Percentiles rank a stretch among this genome's conserved stretches.
These are phyloP conservation scores for Thalassophryne amazonica DNA, from an alignment of 2,797 vertebrate genomes.

Conservation along the genomic window DNA sequence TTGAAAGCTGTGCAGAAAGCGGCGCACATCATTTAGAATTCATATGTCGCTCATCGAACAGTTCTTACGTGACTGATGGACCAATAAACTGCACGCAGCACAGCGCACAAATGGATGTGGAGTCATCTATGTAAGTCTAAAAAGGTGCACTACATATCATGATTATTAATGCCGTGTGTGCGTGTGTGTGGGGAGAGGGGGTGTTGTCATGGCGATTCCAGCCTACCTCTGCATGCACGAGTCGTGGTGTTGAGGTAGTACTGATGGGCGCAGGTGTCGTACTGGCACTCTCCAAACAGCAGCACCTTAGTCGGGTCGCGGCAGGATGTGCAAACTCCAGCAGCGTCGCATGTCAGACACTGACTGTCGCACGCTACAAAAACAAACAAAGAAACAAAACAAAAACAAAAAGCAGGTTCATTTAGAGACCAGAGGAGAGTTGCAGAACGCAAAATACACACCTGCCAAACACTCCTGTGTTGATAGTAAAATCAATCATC, in stretches of 20 bases:
- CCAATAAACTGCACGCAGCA: slow-evolving; percentile 22
- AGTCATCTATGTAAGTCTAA: slow-evolving; percentile 42
- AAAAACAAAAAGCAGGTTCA: background rate
- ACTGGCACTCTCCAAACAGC: slow-evolving; percentile 90
- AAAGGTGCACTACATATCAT: slow-evolving; percentile 1
- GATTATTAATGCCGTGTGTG: slow-evolving; percentile 15
- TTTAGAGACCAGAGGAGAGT: background rate
- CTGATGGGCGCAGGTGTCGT: slow-evolving; percentile 89
- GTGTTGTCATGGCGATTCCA: background rate
- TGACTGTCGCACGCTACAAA: slow-evolving; percentile 80
- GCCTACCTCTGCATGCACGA: slow-evolving; percentile 85
- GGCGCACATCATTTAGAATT: slow-evolving; percentile 13
- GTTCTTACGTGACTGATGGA: slow-evolving; percentile 47
- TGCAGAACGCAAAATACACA: background rate
- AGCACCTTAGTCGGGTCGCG: slow-evolving; percentile 86
- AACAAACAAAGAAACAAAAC: too few relatives aligned
- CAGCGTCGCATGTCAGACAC: slow-evolving; percentile 84
- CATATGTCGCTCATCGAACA: slow-evolving; percentile 37
- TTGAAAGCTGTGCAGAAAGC: slow-evolving; percentile 15
- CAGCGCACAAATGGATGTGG: slow-evolving; percentile 21
- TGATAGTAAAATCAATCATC: too few relatives aligned
- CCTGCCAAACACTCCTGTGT: too few relatives aligned
- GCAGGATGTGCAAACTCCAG: slow-evolving; percentile 82
- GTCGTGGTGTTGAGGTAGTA: slow-evolving; percentile 89
- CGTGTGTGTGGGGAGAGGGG: background rate